A percentile compares a stretch with the other conserved stretches of the same genome.
Conservation (phyloP, 1,140 invertebrate genomes). For the Scaptomyza montana region DNA sequence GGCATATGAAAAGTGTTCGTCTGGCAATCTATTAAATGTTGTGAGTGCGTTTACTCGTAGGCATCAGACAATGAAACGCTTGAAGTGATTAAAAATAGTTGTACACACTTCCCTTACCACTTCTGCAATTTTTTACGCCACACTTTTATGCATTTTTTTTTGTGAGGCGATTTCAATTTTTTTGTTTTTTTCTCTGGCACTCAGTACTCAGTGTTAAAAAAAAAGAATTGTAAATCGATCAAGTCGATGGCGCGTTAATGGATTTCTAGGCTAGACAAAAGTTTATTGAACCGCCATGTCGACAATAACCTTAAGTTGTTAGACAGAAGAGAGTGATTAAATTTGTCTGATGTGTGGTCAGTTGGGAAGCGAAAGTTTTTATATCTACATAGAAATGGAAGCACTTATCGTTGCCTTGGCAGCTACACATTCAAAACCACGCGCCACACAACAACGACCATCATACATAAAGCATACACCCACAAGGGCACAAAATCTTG, state of each 20-base stretch:
- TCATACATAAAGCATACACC: constrained; percentile 3
- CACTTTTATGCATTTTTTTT: constrained; percentile 55
- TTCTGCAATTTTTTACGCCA: constrained; percentile 39
- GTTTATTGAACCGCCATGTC: constrained; percentile 67
- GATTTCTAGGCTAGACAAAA: constrained; percentile 74
- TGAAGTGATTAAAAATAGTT: constrained; percentile 80
- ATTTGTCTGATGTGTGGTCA: constrained; percentile 41
- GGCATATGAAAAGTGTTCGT: constrained; percentile 18
- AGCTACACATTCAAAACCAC: constrained; percentile 6
- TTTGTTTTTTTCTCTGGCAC: not conserved
- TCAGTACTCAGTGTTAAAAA: not conserved
- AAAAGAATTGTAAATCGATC: constrained; percentile 61
- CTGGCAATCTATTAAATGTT: constrained; percentile 79
- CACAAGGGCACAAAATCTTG: constrained; percentile 51
- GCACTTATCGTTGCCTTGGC: constrained; percentile 3
- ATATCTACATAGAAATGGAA: constrained; percentile 5
- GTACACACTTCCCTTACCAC: constrained; percentile 9
- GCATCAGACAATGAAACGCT: constrained; percentile 72
- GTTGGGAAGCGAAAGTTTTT: not conserved
- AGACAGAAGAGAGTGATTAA: constrained; percentile 45
- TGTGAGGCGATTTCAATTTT: not conserved
- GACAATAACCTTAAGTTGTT: constrained; percentile 17
- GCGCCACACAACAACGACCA: not conserved
- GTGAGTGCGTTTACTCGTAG: constrained; percentile 70
- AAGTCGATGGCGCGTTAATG: constrained; percentile 70